phyloP scores from a whole-genome alignment of 2,113 vertebrate genomes.

The Elephas maximus region DNA sequence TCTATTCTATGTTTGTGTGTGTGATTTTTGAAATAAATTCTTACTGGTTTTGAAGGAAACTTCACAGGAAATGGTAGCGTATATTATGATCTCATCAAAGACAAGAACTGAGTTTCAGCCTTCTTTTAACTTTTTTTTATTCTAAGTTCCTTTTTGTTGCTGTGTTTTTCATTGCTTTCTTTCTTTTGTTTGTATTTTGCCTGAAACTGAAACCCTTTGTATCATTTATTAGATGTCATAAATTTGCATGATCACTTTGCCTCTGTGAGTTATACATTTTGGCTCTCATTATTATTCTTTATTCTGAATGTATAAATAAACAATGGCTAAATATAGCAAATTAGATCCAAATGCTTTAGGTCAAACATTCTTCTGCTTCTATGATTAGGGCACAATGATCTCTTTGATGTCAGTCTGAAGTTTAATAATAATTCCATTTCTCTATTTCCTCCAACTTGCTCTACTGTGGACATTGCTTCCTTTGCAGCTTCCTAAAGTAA shows the following conservation, averaged over 20 bases:
- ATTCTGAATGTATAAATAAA: constrained; percentile 39
- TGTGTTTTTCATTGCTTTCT: neutral
- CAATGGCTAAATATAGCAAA: constrained; percentile 24
- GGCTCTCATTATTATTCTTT: neutral
- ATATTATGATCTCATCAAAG: neutral
- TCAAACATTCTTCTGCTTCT: constrained; percentile 6
- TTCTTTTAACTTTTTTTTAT: neutral
- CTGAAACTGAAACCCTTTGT: neutral
- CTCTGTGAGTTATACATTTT: neutral
- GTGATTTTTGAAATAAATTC: neutral
- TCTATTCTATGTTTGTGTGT: neutral
- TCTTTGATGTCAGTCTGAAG: neutral
- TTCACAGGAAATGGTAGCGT: neutral
- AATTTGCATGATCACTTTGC: neutral
- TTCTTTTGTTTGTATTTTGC: neutral
- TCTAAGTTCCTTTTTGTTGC: neutral
- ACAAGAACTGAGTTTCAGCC: neutral
- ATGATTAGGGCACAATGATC: neutral
- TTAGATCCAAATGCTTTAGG: constrained; percentile 30
- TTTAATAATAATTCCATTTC: constrained; percentile 45
- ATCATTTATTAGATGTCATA: neutral
- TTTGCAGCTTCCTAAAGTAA: neutral
- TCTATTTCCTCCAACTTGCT: neutral
- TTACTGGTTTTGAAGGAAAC: neutral
- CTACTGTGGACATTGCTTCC: neutral